Percentiles rank a stretch among this genome's conserved stretches.
These are phyloP conservation scores for Sphyrna mokarran DNA, from an alignment of 2,113 vertebrate genomes.

Conservation along the genomic window DNA sequence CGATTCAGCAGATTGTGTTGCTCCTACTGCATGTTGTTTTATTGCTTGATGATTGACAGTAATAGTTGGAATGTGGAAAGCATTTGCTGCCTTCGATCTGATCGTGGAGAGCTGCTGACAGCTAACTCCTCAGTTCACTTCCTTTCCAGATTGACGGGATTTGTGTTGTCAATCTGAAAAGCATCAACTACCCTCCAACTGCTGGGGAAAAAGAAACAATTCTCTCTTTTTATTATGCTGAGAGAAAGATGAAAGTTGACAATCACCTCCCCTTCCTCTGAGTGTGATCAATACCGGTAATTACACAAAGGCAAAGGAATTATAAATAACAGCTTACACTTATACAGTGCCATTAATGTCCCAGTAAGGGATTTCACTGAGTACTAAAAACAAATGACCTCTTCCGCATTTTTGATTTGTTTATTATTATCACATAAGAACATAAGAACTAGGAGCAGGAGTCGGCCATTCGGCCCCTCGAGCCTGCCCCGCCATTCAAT, in stretches of 20 bases:
- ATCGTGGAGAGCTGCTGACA: slow-evolving; percentile 71
- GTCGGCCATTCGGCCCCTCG: too few relatives aligned
- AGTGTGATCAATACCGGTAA: background rate
- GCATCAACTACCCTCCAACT: slow-evolving; percentile 38
- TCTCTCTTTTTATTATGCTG: background rate
- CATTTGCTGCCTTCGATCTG: slow-evolving; percentile 55
- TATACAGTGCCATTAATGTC: background rate
- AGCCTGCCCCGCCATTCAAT: too few relatives aligned
- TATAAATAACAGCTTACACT: background rate
- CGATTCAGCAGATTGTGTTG: background rate
- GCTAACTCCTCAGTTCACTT: slow-evolving; percentile 50
- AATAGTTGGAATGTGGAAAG: slow-evolving; percentile 59
- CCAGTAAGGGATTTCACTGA: background rate
- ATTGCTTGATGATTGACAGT: slow-evolving; percentile 57
- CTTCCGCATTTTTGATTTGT: too few relatives aligned
- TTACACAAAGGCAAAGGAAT: background rate
- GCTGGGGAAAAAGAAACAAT: background rate
- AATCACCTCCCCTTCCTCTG: background rate
- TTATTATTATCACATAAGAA: too few relatives aligned
- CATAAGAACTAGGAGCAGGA: too few relatives aligned
- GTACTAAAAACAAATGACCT: background rate
- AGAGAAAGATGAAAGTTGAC: background rate
- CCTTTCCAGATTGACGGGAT: slow-evolving; percentile 44
- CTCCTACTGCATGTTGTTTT: background rate
- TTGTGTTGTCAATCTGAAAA: slow-evolving; percentile 41